phyloP scores from a whole-genome alignment of 2,797 vertebrate species.

The Artibeus jamaicensis region DNA sequence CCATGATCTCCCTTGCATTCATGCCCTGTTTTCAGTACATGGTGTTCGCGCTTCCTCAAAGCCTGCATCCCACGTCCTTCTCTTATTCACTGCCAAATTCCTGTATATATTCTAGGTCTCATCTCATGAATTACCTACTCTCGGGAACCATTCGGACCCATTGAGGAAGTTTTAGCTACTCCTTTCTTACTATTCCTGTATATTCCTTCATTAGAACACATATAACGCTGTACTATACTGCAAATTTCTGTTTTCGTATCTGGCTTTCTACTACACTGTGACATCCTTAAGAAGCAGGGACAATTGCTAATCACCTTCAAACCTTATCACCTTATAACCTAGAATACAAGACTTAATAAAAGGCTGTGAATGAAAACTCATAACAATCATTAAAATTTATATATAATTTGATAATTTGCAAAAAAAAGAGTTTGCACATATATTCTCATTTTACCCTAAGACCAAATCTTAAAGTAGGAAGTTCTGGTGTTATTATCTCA shows the following conservation, averaged over 20 bases:
- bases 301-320: neutral
- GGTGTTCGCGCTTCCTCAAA: neutral
- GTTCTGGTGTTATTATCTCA: neutral
- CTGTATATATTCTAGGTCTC: neutral
- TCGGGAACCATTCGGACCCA: slow-evolving; percentile 6
- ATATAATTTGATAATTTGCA: neutral
- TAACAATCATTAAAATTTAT: neutral
- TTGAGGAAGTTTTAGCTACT: neutral
- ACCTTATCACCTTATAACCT: neutral
- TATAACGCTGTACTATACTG: neutral
- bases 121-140: neutral
- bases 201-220: neutral
- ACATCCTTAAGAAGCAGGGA: neutral
- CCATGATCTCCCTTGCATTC: neutral
- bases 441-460: neutral
- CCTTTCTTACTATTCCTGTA: neutral
- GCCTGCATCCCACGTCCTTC: neutral
- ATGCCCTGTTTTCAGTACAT: neutral
- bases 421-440: neutral
- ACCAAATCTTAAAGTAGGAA: neutral
- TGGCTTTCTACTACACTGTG: neutral
- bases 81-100: neutral
- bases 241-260: neutral
- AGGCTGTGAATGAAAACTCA: neutral
- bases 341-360: neutral